Base-by-base conservation (phyloP, 2,797 vertebrate species). In the Propithecus deckenii region DNA sequence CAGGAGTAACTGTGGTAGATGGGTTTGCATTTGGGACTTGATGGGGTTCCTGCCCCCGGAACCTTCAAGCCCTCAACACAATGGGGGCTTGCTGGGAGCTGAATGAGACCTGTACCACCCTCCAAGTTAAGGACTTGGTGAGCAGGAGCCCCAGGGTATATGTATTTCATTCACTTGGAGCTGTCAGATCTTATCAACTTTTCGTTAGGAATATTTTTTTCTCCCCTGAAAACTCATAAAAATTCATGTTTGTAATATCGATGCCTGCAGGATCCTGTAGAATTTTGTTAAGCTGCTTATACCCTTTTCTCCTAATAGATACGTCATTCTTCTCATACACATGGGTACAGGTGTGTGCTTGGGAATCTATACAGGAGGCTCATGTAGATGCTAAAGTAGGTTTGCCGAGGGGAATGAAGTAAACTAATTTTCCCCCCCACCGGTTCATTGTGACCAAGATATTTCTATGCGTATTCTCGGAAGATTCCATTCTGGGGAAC, bases 201-300 rank as follows among this genome's bases (percentile, higher is more conserved):
- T 87, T 41, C 0, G 12, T 83, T 95, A 93, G 75, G 89, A 97
- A 92, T 94, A 84, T 38, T 35, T 96, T 71, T 93, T 72, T 87
- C 13, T 96, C 18, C 18, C 93, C 92, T 96, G 96, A 96, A 97
- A 97, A 94, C 52, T 96, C 59, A 74, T 94, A 96, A 96, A 86
- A 95, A 93, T 96, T 65, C 93, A 95, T 91, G 75, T 89, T 89
- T 95, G 65, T 43, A 89, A 74, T 96, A 87, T 0, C 57, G 67
- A 2, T 92, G 76, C 55, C 61, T 59, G 69, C 93, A 95, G 84
- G 52, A 35, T 97, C 78, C 94, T 71, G 83, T 48, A 78, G 63
- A 93, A 67, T 94, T 87, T 81, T 87, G 59, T 89, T 76, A 50
- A 2, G 13, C 94, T 95, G 85, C 59, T 91, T 61, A 71, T 55